Percentiles rank a stretch among this genome's conserved stretches.
Conservation (phyloP, 2,113 vertebrate species). For the Notothenia coriiceps region DNA sequence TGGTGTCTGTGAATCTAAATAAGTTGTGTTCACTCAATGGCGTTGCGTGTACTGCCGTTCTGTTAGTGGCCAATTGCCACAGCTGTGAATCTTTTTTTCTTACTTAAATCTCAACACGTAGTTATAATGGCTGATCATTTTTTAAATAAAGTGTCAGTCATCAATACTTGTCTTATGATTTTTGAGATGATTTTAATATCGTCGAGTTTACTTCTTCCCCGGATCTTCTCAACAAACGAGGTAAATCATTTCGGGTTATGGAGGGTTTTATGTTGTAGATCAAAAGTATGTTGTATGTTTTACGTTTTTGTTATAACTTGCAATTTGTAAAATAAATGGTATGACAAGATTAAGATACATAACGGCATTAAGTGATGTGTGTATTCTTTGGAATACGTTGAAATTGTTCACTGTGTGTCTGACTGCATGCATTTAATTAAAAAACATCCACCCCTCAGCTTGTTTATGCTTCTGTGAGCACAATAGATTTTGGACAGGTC, state of each 20-base stretch:
- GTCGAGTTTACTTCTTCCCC: constrained; percentile 58
- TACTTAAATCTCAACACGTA: constrained; percentile 64
- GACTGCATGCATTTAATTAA: constrained; percentile 38
- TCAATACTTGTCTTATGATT: constrained; percentile 65
- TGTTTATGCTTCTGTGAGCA: constrained; percentile 73
- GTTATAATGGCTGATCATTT: constrained; percentile 59
- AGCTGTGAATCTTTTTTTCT: constrained; percentile 49
- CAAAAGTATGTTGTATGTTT: constrained; percentile 17
- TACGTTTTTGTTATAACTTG: constrained; percentile 24
- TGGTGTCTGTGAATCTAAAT: constrained; percentile 77
- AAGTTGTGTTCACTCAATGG: constrained; percentile 76
- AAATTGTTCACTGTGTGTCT: constrained; percentile 23
- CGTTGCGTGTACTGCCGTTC: constrained; percentile 65
- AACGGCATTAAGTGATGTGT: constrained; percentile 2
- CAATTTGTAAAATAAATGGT: constrained; percentile 23
- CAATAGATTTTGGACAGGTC: constrained; percentile 74
- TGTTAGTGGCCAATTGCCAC: constrained; percentile 65
- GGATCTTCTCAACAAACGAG: constrained; percentile 52
- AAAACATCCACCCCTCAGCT: constrained; percentile 56
- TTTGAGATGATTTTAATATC: constrained; percentile 70
- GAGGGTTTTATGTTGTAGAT: constrained; percentile 38
- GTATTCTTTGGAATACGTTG: constrained; percentile 9
- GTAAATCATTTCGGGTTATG: constrained; percentile 63
- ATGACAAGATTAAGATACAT: constrained; percentile 13
- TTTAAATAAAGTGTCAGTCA: constrained; percentile 60